A percentile compares a stretch with the other conserved stretches of the same genome.
These are phyloP conservation scores for Drosophila nebulosa DNA, from an alignment of 1,140 invertebrate species.

Conservation along the genomic window DNA sequence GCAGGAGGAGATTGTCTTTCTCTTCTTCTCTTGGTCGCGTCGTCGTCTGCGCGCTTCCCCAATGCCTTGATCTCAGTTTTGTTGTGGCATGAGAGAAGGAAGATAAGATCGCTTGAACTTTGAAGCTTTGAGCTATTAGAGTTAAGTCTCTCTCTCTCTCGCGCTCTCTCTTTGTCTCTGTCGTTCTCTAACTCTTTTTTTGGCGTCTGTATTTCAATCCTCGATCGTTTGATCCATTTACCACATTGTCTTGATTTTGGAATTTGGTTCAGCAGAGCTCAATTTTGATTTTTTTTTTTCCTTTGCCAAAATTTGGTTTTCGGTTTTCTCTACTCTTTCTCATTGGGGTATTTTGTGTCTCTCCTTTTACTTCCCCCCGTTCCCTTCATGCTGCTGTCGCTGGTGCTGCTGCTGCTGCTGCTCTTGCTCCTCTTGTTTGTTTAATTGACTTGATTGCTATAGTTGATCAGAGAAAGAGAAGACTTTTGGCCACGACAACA, in stretches of 20 bases:
- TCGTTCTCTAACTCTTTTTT: not conserved
- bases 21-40: not conserved
- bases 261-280: constrained; percentile 46
- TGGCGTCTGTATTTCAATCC: constrained; percentile 22
- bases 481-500: constrained; percentile 45
- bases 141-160: constrained; percentile 21
- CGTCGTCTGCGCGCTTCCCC: not conserved
- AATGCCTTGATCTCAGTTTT: not conserved
- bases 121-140: constrained; percentile 47
- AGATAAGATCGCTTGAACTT: constrained; percentile 56
- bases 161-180: not conserved
- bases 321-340: constrained; percentile 12
- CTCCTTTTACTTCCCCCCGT: not conserved
- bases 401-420: not conserved
- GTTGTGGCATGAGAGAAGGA: constrained; percentile 5
- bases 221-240: constrained; percentile 46
- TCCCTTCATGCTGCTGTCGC: not conserved
- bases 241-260: constrained; percentile 62
- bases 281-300: constrained; percentile 21
- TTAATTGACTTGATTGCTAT: constrained; percentile 76
- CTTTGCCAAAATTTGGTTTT: constrained; percentile 46
- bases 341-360: constrained; percentile 37
- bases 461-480: constrained; percentile 33
- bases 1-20: constrained; percentile 2
- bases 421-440: constrained; percentile 60